Evolutionary conservation across 2,113 vertebrate genomes (phyloP), one percentile per base, ranked within the genome.

Genomic region (Sapajus apella): DNA sequence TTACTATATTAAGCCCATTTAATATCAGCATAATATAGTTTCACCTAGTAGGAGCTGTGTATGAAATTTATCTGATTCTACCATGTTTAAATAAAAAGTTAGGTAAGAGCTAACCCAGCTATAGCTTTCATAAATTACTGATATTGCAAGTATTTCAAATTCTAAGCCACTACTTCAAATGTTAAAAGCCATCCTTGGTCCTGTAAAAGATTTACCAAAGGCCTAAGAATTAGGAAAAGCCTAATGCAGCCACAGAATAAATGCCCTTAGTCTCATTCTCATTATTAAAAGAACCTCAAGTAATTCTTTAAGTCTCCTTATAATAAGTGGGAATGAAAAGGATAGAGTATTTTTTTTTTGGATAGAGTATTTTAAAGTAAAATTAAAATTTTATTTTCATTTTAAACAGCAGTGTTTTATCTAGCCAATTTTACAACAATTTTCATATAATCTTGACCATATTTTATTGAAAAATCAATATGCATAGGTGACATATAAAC

Each of bases 391-490:
- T 68, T 14, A 76, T 82, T 79, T 89, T 9, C 30, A 73, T 83
- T 86, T 91, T 2, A 77, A 82, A 87, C 2, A 84, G 8, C 14
- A 40, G 32, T 50, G 11, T 87, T 68, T 90, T 12, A 85, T 6
- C 7, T 64, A 75, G 18, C 16, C 23, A 92, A 75, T 64, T 76
- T 18, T 27, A 70, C 21, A 30, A 83, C 68, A 92, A 73, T 88
- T 91, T 90, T 73, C 17, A 35, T 91, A 4, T 73, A 73, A 72
- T 25, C 25, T 73, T 95, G 23, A 58, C 12, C 30, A 75, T 58
- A 89, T 86, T 73, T 83, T 70, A 70, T n/a, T 76, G 17, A 80
- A 92, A 87, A 32, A 90, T 87, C 9, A 91, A 76, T 56, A 97
- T 80, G 58, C 7, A n/a, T 30, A 91, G 14, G 11, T 61, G 90